Evolutionary conservation across 2,797 vertebrate genomes (phyloP), one percentile per base, ranked within the genome.

Genomic region (Oophaga sylvatica): DNA sequence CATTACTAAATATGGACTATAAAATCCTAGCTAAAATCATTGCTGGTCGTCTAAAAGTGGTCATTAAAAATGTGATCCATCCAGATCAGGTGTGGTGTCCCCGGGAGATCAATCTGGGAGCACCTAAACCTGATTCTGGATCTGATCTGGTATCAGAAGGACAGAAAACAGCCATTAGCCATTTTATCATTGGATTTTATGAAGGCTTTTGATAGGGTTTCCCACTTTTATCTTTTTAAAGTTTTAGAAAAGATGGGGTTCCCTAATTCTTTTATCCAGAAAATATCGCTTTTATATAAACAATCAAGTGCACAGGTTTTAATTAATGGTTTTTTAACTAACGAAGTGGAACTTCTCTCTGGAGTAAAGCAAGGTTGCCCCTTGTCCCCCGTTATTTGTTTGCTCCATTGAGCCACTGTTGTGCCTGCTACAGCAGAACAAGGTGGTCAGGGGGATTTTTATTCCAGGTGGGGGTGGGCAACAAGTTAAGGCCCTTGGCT

Each of bases 21-120:
- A 60, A 79, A 60, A 13, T 79, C 1, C 17, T 56, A 0, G 62
- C 81, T 0, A 83, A 73, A 16, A 0, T 83, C 0, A 1, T 83
- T 3, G 26, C 67, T 0, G n/a, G 35, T 2, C 19, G 56, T 10
- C 0, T 84, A 1, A 62, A 35, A 2, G 16, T 1, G 0, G 11
- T 45, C 0, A 20, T 76, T 0, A 4, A 0, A 0, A 8, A 16
- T 1, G 2, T 84, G 0, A 62, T 75, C 0, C 6, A 22, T 0
- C 5, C 59, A 3, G 31, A 84, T 20, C 82, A 84, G 7, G 13
- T 60, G 1, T 63, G 82, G 17, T 1, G 56, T 84, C 0, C 56
- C 56, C 0, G 68, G 70, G 0, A 59, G 82, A 17, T 2, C 0
- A 0, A 84, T 84, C 9, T 6, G 9, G 1, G 26, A 71, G 0